Evolutionary conservation across 2,888 invertebrate genomes (phyloP), one percentile per base, ranked within the genome.

Genomic region (Antheraea assamensis): DNA sequence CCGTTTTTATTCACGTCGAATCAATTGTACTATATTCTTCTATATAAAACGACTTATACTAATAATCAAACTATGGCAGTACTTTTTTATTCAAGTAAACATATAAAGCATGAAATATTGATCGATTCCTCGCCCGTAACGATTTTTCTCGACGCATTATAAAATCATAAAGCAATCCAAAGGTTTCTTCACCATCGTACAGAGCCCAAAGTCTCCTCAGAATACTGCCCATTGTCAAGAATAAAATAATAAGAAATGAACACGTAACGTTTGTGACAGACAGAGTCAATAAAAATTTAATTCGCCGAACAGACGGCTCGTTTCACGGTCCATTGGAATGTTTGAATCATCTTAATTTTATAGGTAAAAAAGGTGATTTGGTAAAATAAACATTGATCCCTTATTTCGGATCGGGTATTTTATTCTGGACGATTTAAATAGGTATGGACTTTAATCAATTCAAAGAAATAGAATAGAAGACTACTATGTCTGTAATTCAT

Each of bases 301-400:
- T 87, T 87, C 84, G 78, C 77, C 78, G 73, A 75, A 75, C 84
- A 83, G 84, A 82, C 78, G 78, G 77, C 80, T 82, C 80, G 79
- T 84, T 83, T 84, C 83, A 83, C 81, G 81, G 80, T 76, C 79
- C 80, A 88, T 86, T 80, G 83, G 79, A 79, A 77, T 81, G 79
- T 81, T 82, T 78, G 81, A 82, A 79, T 81, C 79, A 75, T 79
- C 78, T 79, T 82, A 78, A 78, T 80, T 81, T 79, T 80, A 73
- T 78, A 76, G 78, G 71, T 75, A 64, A 75, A 64, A 75, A 47
- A 78, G 76, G 75, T 78, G 76, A 81, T 80, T 80, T 75, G 72
- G 75, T 71, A 74, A 73, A 35, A 72, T 73, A 76, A 76, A 78
- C 78, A 77, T 76, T 74, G 61, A 55, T 68, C 74, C 31, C 49